A percentile compares a stretch with the other conserved stretches of the same genome.
phyloP scores from a whole-genome alignment of 2,797 vertebrate species.

The Podargus strigoides region DNA sequence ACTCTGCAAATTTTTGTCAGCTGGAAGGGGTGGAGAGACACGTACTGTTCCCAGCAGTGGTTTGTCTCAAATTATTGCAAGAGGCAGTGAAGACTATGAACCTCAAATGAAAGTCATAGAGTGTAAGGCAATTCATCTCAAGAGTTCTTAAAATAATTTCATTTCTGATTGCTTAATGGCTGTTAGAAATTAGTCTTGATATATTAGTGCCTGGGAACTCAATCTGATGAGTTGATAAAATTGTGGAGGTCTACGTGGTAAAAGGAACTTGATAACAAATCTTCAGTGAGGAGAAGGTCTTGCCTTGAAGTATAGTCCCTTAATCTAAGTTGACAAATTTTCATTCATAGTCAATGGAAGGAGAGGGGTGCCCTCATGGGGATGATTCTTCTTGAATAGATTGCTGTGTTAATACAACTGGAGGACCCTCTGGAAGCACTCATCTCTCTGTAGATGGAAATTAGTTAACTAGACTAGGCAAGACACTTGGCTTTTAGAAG shows the following conservation, averaged over 20 bases:
- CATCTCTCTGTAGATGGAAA: background rate
- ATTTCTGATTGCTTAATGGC: background rate
- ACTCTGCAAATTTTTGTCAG: background rate
- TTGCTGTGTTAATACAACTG: background rate
- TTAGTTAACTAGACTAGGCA: background rate
- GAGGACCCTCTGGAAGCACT: background rate
- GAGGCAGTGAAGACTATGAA: background rate
- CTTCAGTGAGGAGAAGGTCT: background rate
- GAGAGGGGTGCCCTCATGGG: background rate
- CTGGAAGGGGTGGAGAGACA: background rate
- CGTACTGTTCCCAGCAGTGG: background rate
- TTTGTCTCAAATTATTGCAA: background rate
- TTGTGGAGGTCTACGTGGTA: background rate
- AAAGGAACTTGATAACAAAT: background rate
- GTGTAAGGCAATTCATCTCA: background rate
- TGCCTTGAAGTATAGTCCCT: background rate
- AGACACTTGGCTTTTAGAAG: background rate
- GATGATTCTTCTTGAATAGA: background rate
- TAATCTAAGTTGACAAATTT: background rate
- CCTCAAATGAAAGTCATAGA: background rate
- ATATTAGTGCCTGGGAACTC: background rate
- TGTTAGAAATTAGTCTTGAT: background rate
- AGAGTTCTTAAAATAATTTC: conserved; percentile 21
- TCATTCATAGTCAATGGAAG: background rate
- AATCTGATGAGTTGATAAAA: background rate